phyloP scores from a whole-genome alignment of 2,113 vertebrate species.

The Oostethus manadensis region DNA sequence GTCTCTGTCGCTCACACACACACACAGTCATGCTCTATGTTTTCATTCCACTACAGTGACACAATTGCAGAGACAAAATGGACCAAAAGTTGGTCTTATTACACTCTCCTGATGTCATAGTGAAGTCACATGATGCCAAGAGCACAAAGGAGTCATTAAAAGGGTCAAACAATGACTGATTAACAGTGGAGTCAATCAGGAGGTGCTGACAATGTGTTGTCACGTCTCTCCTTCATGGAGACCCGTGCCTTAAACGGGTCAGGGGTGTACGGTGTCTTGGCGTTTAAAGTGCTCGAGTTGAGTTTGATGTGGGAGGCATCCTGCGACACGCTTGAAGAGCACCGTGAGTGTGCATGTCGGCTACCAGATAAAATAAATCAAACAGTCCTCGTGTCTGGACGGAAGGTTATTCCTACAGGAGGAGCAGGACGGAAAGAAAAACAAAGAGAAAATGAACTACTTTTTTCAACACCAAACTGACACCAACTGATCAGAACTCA shows the following conservation, averaged over 20 bases:
- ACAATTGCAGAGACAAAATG: conserved; percentile 1
- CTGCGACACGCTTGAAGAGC: conserved; percentile 10
- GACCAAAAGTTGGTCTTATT: not conserved
- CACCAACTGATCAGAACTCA: too few species aligned
- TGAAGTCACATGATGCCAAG: not conserved
- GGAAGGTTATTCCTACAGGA: conserved; percentile 29
- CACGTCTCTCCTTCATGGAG: not conserved
- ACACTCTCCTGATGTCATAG: not conserved
- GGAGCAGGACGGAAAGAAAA: accelerated
- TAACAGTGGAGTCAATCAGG: too few species aligned
- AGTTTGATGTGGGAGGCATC: conserved; percentile 26
- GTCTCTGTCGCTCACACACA: too few species aligned
- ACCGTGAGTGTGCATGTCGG: conserved; percentile 31
- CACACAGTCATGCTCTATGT: not conserved
- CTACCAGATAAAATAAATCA: conserved; percentile 43
- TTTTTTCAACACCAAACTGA: too few species aligned
- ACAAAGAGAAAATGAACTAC: too few species aligned
- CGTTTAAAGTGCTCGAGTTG: conserved; percentile 21
- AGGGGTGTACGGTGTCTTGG: not conserved
- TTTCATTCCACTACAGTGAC: not conserved
- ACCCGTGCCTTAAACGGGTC: not conserved
- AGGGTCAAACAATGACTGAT: too few species aligned
- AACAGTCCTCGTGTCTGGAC: conserved; percentile 41
- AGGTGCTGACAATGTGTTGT: too few species aligned
- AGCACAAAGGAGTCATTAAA: not conserved